Evolutionary conservation across 2,113 vertebrate genomes (phyloP).

Genomic region (Centropus unirufus): DNA sequence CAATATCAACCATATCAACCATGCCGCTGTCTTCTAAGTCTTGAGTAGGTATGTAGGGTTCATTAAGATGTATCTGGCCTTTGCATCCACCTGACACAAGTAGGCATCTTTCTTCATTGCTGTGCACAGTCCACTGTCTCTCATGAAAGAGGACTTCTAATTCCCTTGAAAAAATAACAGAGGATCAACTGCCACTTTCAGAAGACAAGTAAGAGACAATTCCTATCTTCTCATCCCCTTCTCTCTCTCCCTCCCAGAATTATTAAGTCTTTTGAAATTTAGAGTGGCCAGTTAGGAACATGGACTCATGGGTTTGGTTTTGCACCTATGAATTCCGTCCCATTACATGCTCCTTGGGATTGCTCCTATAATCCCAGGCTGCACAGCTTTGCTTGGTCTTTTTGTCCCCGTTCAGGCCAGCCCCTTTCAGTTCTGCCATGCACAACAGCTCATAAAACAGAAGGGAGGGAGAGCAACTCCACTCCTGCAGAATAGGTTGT

Average conservation of each 20-base stretch:
- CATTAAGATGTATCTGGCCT: not conserved
- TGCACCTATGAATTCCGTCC: not conserved
- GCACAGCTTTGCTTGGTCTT: not conserved
- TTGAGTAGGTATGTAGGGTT: not conserved
- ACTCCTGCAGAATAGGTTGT: not conserved
- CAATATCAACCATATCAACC: not conserved
- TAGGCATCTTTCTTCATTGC: not conserved
- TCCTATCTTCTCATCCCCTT: not conserved
- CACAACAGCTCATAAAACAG: not conserved
- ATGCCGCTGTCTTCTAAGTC: not conserved
- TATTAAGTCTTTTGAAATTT: not conserved
- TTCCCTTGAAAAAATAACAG: not conserved
- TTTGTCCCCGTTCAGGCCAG: accelerated
- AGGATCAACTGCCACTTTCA: not conserved
- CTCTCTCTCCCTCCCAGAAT: not conserved
- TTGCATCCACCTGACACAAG: not conserved
- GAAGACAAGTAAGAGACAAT: not conserved
- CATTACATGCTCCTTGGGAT: not conserved
- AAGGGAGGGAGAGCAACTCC: not conserved
- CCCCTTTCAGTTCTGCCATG: not conserved
- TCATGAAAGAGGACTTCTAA: not conserved
- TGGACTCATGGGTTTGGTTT: not conserved
- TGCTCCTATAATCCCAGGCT: not conserved
- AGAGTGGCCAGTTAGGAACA: not conserved
- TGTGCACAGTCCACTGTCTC: not conserved